phyloP scores from a whole-genome alignment of 2,113 vertebrate genomes.

The Coracopsis vasa region DNA sequence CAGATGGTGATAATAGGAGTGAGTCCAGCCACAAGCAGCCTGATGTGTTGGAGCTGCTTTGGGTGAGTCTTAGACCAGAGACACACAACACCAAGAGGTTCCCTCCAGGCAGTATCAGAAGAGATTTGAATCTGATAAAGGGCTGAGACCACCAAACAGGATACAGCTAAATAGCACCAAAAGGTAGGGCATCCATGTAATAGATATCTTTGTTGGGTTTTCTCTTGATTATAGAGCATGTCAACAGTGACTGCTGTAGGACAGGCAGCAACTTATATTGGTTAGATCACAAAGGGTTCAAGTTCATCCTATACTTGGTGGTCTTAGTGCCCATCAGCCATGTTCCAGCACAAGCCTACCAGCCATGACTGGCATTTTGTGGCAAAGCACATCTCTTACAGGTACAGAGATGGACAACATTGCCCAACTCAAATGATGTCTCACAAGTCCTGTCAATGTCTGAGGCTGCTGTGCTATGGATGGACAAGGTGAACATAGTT shows the following conservation, averaged over 20 bases:
- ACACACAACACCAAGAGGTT: neutral
- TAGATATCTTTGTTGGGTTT: neutral
- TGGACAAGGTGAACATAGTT: neutral
- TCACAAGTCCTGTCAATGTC: neutral
- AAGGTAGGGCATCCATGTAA: neutral
- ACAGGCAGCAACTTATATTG: rapidly evolving
- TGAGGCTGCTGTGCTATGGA: neutral
- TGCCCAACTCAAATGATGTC: neutral
- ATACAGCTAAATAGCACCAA: neutral
- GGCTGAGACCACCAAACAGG: neutral
- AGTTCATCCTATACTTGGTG: neutral
- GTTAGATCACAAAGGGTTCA: neutral
- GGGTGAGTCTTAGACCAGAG: neutral
- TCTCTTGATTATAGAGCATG: neutral
- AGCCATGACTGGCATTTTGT: neutral
- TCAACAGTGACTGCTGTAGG: neutral
- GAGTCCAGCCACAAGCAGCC: neutral
- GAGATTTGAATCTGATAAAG: neutral
- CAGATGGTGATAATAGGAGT: neutral
- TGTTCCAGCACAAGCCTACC: neutral
- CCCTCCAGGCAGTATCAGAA: neutral
- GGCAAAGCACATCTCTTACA: neutral
- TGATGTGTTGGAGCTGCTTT: neutral
- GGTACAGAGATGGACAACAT: neutral
- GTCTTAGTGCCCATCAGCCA: neutral